Evolutionary conservation across 1,140 invertebrate genomes (phyloP), one percentile per base, ranked within the genome.

Genomic region (Medauroidea extradentata): DNA sequence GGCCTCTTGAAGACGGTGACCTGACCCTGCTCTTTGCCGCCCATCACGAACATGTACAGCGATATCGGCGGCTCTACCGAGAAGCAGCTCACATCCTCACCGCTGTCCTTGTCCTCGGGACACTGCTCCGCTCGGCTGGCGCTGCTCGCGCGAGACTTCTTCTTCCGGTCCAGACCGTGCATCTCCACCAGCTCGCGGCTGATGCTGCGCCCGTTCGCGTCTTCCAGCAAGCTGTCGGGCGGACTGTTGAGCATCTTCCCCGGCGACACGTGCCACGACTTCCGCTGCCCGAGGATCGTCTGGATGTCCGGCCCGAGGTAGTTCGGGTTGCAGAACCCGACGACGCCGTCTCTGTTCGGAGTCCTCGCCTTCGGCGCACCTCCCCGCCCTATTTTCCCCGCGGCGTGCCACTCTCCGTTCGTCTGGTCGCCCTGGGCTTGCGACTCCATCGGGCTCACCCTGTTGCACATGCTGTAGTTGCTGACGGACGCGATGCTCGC

Each of bases 251-350:
- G 65, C 56, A 80, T 67, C 49, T 77, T 78, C 0, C 75, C 78
- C 9, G 55, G 48, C 3, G 55, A 34, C 24, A 57, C 55, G 24
- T 57, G 55, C 55, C 55, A 50, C 16, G 55, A 49, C 8, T 50
- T 48, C 18, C 46, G 23, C 34, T 50, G 55, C 3, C 55, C 69
- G 65, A 71, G 67, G 64, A 77, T 72, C 57, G 72, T 57, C 61
- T 73, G 67, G 18, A 84, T 78, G 57, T 86, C 84, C 2, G 85
- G 77, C 0, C 85, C 85, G 41, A 88, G 69, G 63, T 89, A 89
- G 64, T 89, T 88, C 1, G 86, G 87, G 69, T 89, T 89, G 57
- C 84, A 86, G 64, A 88, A 88, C 0, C 85, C 84, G 60, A 82
- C 83, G 21, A 78, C 77, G 1, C 78, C 78, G 13, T 69, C 68